Base-by-base conservation (phyloP, 2,113 vertebrate species). In the Gavialis gangeticus region DNA sequence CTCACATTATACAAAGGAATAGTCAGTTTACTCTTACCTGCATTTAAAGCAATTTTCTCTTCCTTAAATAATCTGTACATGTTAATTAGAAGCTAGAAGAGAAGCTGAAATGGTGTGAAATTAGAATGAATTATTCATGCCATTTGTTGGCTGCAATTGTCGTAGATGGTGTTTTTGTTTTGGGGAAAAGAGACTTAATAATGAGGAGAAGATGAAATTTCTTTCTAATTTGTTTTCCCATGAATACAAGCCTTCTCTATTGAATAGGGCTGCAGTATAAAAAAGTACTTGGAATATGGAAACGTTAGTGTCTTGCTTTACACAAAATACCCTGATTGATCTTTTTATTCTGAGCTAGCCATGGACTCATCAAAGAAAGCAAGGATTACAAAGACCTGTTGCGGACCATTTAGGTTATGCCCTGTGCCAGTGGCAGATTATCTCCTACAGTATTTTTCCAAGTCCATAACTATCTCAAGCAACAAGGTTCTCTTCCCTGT, bases 81-180 rank as follows among this genome's bases (percentile, higher is more conserved):
- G 95, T 96, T 98, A 97, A 98, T 98, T 97, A 97, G 92, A 94
- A 96, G 92, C 91, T 94, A 94, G 93, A 91, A 97, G 97, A 94
- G 92, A 86, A 96, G 93, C 93, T 93, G 93, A 97, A 97, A 97
- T 88, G 76, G 75, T 96, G 94, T 95, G 96, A 96, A 97, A 97
- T 98, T 92, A 97, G 89, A 92, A 93, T 94, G 92, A 97, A 96
- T 97, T 96, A 97, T 97, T 98, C 95, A 96, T 96, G 84, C 84
- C 57, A 89, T 73, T 96, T 96, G 90, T 95, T 92, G 92, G 94
- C 80, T 84, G 78, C 88, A 79, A 73, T 59, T 79, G 76, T 96
- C 88, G 73, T 76, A 90, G 75, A 85, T 91, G 89, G 86, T 76
- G 28, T 90, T 96, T 97, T 95, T 90, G 28, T 96, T 94, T 82